A percentile compares a stretch with the other conserved stretches of the same genome.
These are phyloP conservation scores for Sardinella longiceps DNA, from an alignment of 2,797 vertebrate species.

Conservation along the genomic window DNA sequence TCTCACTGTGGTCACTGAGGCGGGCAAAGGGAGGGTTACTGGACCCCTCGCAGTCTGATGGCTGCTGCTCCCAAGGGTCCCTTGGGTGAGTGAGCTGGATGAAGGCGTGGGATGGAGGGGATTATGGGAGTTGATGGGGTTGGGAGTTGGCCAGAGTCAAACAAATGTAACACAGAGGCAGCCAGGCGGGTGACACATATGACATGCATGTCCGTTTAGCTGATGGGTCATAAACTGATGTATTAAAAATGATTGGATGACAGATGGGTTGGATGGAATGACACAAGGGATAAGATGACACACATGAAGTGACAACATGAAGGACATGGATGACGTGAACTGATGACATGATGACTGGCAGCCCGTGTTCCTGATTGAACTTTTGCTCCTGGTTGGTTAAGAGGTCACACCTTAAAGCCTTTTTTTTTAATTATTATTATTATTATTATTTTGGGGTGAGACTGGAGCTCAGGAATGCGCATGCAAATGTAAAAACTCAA, in stretches of 20 bases:
- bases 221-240: conserved; percentile 34
- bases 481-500: conserved; percentile 55
- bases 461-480: conserved; percentile 52
- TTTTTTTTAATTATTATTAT: background rate
- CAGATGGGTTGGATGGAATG: conserved; percentile 17
- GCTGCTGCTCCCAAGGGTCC: background rate
- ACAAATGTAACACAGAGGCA: conserved; percentile 23
- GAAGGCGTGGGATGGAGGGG: background rate
- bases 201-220: conserved; percentile 43
- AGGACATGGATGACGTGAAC: conserved; percentile 20
- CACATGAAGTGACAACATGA: conserved; percentile 35
- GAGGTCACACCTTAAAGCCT: background rate
- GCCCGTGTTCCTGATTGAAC: conserved; percentile 46
- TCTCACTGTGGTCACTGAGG: background rate
- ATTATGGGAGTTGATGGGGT: background rate
- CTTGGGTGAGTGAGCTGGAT: background rate
- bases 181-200: conserved; percentile 44
- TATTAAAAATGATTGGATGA: conserved; percentile 46
- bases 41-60: background rate
- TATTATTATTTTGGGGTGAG: conserved; percentile 33
- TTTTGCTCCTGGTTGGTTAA: conserved; percentile 18
- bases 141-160: background rate
- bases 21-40: background rate
- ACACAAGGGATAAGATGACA: conserved; percentile 28
- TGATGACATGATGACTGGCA: conserved; percentile 41